Evolutionary conservation across 1,140 invertebrate genomes (phyloP), one percentile per base, ranked within the genome.

Genomic region (Apolygus lucorum): DNA sequence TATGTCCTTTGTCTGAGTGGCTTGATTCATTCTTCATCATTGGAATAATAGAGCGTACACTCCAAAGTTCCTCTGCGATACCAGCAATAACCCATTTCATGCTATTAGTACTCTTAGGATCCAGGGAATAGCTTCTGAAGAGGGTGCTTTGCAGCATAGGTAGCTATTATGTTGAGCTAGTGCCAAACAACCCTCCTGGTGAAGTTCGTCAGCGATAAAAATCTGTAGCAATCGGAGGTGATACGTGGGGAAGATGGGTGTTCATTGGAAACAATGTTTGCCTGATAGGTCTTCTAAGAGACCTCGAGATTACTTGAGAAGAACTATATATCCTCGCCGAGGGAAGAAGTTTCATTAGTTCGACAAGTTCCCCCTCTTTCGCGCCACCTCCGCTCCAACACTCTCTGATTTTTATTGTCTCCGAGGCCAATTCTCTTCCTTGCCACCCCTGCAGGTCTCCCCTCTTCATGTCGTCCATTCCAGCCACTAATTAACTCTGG

Each of bases 311-410:
- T 62, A 62, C 14, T 62, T 62, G 54, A n/a, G 54, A 62, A 62
- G 54, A 62, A 62, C 54, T n/a, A 62, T 62, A 62, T 62, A 62
- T 62, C 22, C 8, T 8, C 54, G 8, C 8, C 8, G 54, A 62
- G 4, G 34, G 34, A 49, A 49, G 34, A 62, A 62, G 54, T 62
- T 62, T 62, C 54, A 62, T 62, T 62, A 62, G 54, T 25, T 62
- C 17, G 8, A 17, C 34, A 8, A 49, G 8, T 17, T 49, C 17
- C 17, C 34, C 34, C 17, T 49, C 34, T 49, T 17, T 49, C 34
- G 34, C 34, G 17, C 34, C 34, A 17, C n/a, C n/a, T n/a, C 17
- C 17, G 8, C 34, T 8, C 17, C 34, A 17, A 49, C 34, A 49
- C 34, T 49, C 34, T 17, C 34, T 11, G 34, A 49, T 49, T 49